Evolutionary conservation across 2,888 invertebrate genomes (phyloP), one percentile per base, ranked within the genome.

Genomic region (Glyphotaelius pellucidus): DNA sequence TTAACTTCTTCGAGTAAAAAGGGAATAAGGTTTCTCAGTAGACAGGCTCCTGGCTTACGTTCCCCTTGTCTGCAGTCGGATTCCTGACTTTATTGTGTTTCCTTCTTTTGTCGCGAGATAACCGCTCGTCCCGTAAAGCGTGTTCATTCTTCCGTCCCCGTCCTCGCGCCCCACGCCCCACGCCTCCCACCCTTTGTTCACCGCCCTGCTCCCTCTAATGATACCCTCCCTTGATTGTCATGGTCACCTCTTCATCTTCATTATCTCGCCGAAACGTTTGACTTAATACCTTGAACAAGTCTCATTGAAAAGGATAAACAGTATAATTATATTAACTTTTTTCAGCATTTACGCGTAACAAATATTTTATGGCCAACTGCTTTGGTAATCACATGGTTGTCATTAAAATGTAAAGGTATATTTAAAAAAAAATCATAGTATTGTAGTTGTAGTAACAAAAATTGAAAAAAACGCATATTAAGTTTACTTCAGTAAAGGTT

Each of bases 1-100:
- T 92, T 92, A 92, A 92, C 92, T 92, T 92, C 91, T 92, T 92
- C 90, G 89, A 90, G 92, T 92, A 92, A 92, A 92, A 92, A 90
- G 92, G 91, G 91, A 92, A 91, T 92, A 92, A 92, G 91, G 92
- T 91, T 91, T 90, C 92, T 85, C 91, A 84, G 91, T 52, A 90
- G 90, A 90, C 89, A 88, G 90, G 52, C 90, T 90, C 90, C 89
- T 91, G 91, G 92, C 90, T 92, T 92, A 91, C 89, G 86, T 30
- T 89, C 91, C 91, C 92, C 92, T 80, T 84, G 90, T 91, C 92
- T 92, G 35, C 81, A 80, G 86, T 91, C 42, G 80, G 91, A 92
- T 92, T 91, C 92, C 91, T 91, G 90, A 89, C 85, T 92, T 92
- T 92, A 92, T 92, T 91, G 85, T 92, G 92, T 92, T 92, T 91